These are phyloP conservation scores for Myotis planiceps DNA, from an alignment of 2,797 vertebrate genomes.

Conservation along the genomic window DNA sequence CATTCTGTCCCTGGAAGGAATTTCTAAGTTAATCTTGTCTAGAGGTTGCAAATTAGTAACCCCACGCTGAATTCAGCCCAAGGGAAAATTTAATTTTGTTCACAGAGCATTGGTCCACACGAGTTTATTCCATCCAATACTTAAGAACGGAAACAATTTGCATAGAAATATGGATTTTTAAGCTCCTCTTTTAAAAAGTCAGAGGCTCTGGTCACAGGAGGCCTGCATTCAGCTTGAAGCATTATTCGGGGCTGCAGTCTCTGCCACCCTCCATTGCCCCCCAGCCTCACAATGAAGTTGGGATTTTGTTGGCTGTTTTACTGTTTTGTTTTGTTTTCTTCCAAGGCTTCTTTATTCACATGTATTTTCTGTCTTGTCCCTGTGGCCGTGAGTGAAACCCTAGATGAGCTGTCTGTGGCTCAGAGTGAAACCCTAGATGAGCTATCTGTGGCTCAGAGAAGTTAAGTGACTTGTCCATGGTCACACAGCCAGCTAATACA, in stretches of 20 bases:
- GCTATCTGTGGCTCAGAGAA: background rate
- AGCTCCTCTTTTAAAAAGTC: background rate
- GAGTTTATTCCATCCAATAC: background rate
- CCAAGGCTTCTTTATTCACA: background rate
- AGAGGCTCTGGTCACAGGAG: background rate
- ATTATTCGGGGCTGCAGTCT: background rate
- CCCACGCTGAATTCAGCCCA: background rate
- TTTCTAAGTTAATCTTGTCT: background rate
- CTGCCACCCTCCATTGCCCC: background rate
- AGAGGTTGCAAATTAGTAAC: background rate
- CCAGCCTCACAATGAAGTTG: background rate
- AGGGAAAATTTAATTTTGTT: background rate
- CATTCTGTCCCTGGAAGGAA: background rate
- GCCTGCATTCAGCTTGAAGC: background rate
- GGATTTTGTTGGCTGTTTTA: background rate
- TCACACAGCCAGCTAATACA: background rate
- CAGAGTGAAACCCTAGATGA: background rate
- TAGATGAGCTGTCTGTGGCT: background rate
- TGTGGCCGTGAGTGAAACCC: background rate
- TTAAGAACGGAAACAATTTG: slow-evolving; percentile 24
- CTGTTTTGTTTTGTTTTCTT: background rate
- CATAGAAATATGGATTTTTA: background rate
- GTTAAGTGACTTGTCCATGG: background rate
- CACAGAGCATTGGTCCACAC: background rate
- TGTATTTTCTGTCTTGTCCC: background rate